A percentile compares a stretch with the other conserved stretches of the same genome.
These are phyloP conservation scores for Agrypnus murinus DNA, from an alignment of 2,888 invertebrate genomes.

Conservation along the genomic window DNA sequence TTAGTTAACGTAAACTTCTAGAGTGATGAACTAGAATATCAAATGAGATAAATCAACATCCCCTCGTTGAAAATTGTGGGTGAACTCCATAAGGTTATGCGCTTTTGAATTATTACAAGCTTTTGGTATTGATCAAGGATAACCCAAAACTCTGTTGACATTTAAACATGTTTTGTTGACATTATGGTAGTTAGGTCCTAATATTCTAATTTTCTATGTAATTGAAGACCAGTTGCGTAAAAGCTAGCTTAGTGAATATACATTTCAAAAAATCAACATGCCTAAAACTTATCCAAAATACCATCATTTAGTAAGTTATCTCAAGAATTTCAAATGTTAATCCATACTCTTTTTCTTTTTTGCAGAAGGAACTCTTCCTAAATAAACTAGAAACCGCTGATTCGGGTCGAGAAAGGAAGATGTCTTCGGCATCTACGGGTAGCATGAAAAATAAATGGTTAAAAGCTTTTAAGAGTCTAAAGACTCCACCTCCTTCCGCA, in stretches of 20 bases:
- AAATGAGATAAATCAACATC: no score
- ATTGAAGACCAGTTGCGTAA: neutral
- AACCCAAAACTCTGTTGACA: neutral
- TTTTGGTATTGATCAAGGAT: slow-evolving; percentile 34
- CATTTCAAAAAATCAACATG: slow-evolving; percentile 16
- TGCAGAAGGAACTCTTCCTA: slow-evolving; percentile 90
- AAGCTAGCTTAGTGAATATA: no score
- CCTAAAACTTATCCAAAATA: slow-evolving; percentile 33
- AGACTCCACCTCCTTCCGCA: slow-evolving; percentile 79
- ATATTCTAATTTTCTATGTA: neutral
- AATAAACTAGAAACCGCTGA: slow-evolving; percentile 81
- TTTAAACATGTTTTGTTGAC: slow-evolving; percentile 38
- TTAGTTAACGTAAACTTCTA: no score
- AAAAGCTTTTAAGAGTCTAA: slow-evolving; percentile 96
- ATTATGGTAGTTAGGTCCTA: slow-evolving; percentile 32
- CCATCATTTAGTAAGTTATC: slow-evolving; percentile 25
- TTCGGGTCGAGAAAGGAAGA: slow-evolving; percentile 84
- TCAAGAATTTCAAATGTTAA: no score
- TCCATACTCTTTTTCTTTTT: no score
- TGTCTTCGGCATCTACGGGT: slow-evolving; percentile 88
- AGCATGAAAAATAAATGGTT: slow-evolving; percentile 98
- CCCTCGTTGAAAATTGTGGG: neutral
- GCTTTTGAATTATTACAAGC: slow-evolving; percentile 29
- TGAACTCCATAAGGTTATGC: neutral
- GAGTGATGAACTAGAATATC: no score